Percentiles rank a stretch among this genome's conserved stretches.
phyloP scores from a whole-genome alignment of 2,113 vertebrate genomes.

The Crotalus tigris region DNA sequence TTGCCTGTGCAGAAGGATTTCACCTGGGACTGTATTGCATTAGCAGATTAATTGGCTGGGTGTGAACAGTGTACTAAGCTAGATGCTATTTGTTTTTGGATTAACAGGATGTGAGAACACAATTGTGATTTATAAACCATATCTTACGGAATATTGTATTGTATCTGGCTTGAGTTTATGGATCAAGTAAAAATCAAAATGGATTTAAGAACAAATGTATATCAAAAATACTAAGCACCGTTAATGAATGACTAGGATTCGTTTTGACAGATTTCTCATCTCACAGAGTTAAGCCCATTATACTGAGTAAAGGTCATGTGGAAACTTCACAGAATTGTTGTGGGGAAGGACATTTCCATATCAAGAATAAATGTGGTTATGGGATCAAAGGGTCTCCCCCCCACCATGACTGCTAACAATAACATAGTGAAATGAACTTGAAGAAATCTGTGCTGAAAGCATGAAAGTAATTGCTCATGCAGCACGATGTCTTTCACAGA shows the following conservation, averaged over 20 bases:
- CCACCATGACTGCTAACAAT: slow-evolving; percentile 2
- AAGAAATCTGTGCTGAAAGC: slow-evolving; percentile 15
- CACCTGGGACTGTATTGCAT: not conserved
- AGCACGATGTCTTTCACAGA: slow-evolving; percentile 9
- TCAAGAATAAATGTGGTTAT: slow-evolving; percentile 13
- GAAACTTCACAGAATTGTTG: not conserved
- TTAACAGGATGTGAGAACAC: not conserved
- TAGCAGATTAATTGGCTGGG: not conserved
- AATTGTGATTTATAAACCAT: not conserved
- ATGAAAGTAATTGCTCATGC: slow-evolving; percentile 23
- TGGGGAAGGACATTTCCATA: slow-evolving; percentile 5
- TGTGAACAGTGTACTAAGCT: not conserved
- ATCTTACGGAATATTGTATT: not conserved
- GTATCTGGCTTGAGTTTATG: not conserved
- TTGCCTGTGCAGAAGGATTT: not conserved
- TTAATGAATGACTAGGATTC: not conserved
- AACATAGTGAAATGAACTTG: slow-evolving; percentile 37
- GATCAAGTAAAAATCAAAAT: not conserved
- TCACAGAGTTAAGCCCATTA: not conserved
- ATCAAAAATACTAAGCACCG: not conserved
- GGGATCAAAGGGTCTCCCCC: slow-evolving; percentile 12
- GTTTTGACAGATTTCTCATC: not conserved
- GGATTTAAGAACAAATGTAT: slow-evolving; percentile 6
- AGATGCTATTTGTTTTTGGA: not conserved
- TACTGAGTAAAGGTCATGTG: not conserved